These are phyloP conservation scores for Sylvietta virens DNA, from an alignment of 2,113 vertebrate genomes.

Conservation along the genomic window DNA sequence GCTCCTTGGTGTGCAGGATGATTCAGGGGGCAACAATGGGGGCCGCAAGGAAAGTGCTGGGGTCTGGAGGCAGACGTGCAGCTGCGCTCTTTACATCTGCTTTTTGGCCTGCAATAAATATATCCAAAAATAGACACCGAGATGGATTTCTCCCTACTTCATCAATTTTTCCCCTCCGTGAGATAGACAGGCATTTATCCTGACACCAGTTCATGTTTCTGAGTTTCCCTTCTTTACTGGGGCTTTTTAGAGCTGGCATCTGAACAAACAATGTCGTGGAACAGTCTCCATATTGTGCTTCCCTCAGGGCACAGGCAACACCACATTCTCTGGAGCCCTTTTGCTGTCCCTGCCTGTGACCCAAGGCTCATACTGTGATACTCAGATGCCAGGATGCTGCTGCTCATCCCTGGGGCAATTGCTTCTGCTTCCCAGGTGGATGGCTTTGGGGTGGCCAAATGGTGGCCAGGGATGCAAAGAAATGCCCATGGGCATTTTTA, in stretches of 20 bases:
- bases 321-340: not conserved
- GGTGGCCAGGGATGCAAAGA: not conserved
- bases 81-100: not conserved
- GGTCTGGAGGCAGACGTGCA: not conserved
- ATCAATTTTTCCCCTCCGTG: not conserved
- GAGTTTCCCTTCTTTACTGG: not conserved
- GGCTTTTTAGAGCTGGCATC: not conserved
- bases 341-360: not conserved
- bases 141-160: not conserved
- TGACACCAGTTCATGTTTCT: not conserved
- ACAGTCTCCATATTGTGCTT: not conserved
- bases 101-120: not conserved
- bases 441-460: not conserved
- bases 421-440: not conserved
- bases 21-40: not conserved
- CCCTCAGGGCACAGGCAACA: not conserved
- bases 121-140: not conserved
- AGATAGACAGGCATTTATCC: not conserved
- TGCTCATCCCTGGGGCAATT: not conserved
- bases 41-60: not conserved
- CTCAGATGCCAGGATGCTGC: rapidly evolving
- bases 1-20: not conserved
- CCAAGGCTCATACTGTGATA: not conserved
- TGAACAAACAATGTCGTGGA: not conserved
- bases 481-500: not conserved